Evolutionary conservation across 2,113 vertebrate species (phyloP), one percentile per base, ranked within the genome.

Genomic region (Pungitius pungitius): DNA sequence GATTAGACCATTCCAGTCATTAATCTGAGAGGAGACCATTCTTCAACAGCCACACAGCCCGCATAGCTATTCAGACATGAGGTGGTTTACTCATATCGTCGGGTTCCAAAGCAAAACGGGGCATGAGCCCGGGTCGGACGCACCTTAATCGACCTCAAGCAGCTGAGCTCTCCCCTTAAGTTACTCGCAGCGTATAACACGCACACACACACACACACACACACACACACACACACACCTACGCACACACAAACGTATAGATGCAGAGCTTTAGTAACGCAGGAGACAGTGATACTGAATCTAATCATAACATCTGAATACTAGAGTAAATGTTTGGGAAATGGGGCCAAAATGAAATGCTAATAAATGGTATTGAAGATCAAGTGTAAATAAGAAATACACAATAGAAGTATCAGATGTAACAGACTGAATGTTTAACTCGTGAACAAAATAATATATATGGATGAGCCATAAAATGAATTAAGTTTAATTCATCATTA

Each of bases 51-150:
- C 1, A 17, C 73, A 49, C 45, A 47, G 56, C 54, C 71, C 24
- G 24, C 43, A 52, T 20, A 37, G 55, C 43, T 65, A 66, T 77
- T 65, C 57, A 75, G 65, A 63, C 77, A 63, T 77, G 42, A 71
- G n/a, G 63, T 35, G 68, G 69, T 82, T 84, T 89, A 80, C 88
- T 87, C 56, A 85, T 37, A 59, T 81, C 62, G 63, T 62, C 33
- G 24, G 67, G 80, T 63, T 79, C 62, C 65, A 45, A 77, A 85
- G 24, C 71, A 61, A 62, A 39, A 65, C 74, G 26, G 61, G 51
- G 73, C 69, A 57, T 8, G 49, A 80, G 66, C 26, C 33, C 68
- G 49, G 84, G 78, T 49, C 27, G 43, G 59, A 75, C 62, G 42
- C 49, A 52, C 69, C 56, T 74, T 84, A 76, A 84, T 80, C 15